Percentiles rank a stretch among this genome's conserved stretches.
These are phyloP conservation scores for Micropoecilia bifurca DNA, from an alignment of 2,797 vertebrate genomes.

Conservation along the genomic window DNA sequence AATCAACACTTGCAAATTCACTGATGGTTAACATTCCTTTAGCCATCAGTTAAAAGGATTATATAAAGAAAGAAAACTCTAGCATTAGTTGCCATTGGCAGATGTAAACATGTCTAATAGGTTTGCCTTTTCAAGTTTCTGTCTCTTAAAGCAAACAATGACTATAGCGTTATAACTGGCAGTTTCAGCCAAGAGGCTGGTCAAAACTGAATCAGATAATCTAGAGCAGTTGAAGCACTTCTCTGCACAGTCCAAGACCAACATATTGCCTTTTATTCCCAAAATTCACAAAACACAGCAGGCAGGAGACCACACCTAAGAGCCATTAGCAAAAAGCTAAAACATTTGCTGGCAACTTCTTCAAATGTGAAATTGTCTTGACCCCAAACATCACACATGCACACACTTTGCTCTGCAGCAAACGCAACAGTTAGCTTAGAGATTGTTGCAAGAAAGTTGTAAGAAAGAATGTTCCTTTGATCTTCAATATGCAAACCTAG, in stretches of 20 bases:
- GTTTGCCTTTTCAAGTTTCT: background rate
- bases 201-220: conserved; percentile 6
- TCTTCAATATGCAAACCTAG: background rate
- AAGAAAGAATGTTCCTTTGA: background rate
- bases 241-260: background rate
- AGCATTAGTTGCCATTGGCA: background rate
- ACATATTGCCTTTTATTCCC: background rate
- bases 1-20: conserved; percentile 12
- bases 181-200: conserved; percentile 1
- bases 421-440: background rate
- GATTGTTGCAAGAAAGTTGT: background rate
- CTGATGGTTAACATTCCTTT: conserved; percentile 22
- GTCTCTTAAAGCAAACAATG: conserved; percentile 7
- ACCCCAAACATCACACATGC: background rate
- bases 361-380: background rate
- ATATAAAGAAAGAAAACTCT: conserved; percentile 7
- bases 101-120: conserved; percentile 7
- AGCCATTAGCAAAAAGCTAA: conserved; percentile 9
- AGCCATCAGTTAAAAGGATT: conserved; percentile 5
- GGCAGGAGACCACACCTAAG: background rate
- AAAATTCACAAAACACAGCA: conserved; percentile 3
- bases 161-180: background rate
- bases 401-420: background rate
- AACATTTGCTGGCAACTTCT: conserved; percentile 5
- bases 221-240: background rate